A percentile compares a stretch with the other conserved stretches of the same genome.
Evolutionary conservation across 2,797 vertebrate genomes (phyloP).

Genomic region (Rhyacichthys aspro): DNA sequence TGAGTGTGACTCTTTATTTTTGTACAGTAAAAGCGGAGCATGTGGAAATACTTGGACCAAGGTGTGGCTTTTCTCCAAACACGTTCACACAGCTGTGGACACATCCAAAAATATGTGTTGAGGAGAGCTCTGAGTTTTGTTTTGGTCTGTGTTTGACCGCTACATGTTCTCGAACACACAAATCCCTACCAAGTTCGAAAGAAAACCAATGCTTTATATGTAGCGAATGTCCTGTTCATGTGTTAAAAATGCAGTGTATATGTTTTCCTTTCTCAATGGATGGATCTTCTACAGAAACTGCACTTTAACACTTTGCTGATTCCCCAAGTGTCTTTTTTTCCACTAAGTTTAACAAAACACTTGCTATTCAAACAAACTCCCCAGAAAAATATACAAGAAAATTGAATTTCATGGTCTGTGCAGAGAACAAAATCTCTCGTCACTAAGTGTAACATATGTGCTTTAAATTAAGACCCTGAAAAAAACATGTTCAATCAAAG

Average conservation of each 20-base stretch:
- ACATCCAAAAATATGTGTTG: conserved; percentile 19
- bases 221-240: too few relatives aligned
- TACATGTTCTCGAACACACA: conserved; percentile 9
- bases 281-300: not conserved
- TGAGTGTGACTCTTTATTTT: conserved; percentile 2
- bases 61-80: conserved; percentile 34
- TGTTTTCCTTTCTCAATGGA: too few relatives aligned
- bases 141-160: conserved; percentile 34
- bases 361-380: not conserved
- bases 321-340: not conserved
- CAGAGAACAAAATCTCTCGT: not conserved
- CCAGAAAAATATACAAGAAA: too few relatives aligned
- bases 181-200: conserved; percentile 23
- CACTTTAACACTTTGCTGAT: not conserved
- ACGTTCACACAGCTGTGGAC: conserved; percentile 43
- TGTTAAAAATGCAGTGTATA: too few relatives aligned
- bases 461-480: too few relatives aligned
- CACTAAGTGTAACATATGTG: too few relatives aligned
- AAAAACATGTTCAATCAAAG: too few relatives aligned
- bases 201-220: not conserved
- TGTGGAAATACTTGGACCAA: conserved; percentile 32
- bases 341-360: not conserved
- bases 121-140: conserved; percentile 29
- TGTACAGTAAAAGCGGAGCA: conserved; percentile 18
- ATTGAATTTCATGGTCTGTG: not conserved